These are phyloP conservation scores for Conus ventricosus DNA, from an alignment of 1,140 invertebrate species.

Conservation along the genomic window DNA sequence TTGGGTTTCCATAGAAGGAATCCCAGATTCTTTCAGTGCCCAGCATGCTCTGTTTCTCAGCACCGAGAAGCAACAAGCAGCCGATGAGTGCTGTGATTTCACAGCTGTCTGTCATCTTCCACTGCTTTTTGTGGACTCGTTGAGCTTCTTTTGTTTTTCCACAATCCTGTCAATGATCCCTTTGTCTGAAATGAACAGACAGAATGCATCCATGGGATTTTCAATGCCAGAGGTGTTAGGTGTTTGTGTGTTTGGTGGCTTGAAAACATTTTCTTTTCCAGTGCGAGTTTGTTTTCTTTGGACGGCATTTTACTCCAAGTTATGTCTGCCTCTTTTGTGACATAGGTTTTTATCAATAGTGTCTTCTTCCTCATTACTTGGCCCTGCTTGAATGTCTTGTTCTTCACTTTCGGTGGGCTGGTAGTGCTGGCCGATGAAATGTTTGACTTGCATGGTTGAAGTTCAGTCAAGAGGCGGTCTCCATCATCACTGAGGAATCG, in stretches of 20 bases:
- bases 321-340: not conserved
- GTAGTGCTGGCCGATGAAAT: too few relatives aligned
- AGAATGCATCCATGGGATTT: constrained; percentile 1
- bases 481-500: too few relatives aligned
- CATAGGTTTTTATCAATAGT: too few relatives aligned
- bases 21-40: constrained; percentile 26
- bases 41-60: not conserved
- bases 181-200: constrained; percentile 23
- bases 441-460: too few relatives aligned
- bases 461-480: too few relatives aligned
- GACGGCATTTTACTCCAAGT: not conserved
- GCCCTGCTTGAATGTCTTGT: too few relatives aligned
- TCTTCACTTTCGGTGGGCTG: too few relatives aligned
- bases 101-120: constrained; percentile 28
- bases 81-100: constrained; percentile 44
- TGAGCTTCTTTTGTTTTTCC: not conserved
- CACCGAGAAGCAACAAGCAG: constrained; percentile 26
- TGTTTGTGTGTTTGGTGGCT: not conserved
- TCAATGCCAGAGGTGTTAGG: too few relatives aligned
- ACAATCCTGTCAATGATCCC: not conserved
- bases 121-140: not conserved
- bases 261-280: not conserved
- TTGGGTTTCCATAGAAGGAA: constrained; percentile 24
- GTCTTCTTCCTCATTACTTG: too few relatives aligned
- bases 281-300: not conserved